Conservation (phyloP, 1,140 invertebrate genomes). For the Pseudomyrmex dendroicus region DNA sequence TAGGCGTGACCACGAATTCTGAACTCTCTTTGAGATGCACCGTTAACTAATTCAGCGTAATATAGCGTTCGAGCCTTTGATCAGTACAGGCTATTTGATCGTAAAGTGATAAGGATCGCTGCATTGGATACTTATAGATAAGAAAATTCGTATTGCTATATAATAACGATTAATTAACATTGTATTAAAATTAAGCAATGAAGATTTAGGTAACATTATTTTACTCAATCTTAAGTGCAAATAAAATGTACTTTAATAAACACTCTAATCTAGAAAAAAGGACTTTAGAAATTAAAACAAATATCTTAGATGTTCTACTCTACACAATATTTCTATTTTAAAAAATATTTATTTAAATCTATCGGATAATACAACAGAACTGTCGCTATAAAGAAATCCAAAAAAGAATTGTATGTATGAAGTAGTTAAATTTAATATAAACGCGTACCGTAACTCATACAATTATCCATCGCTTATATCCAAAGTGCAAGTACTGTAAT, state of each 20-base stretch:
- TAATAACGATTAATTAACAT: constrained; percentile 2
- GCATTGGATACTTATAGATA: constrained; percentile 1
- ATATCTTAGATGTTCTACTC: not conserved
- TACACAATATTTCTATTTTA: not conserved
- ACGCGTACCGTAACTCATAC: not conserved
- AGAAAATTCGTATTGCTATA: not conserved
- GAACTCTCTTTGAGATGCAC: constrained; percentile 51
- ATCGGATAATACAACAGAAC: not conserved
- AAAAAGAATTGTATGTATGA: not conserved
- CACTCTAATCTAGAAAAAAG: not conserved
- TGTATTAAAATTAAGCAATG: not conserved
- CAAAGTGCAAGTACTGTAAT: not conserved
- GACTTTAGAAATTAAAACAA: not conserved
- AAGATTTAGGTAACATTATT: not conserved
- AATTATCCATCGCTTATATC: not conserved
- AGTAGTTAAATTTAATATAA: not conserved
- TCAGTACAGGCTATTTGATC: constrained; percentile 56
- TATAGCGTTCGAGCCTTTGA: constrained; percentile 56
- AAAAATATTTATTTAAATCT: too few relatives aligned
- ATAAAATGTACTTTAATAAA: not conserved
- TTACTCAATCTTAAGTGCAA: not conserved
- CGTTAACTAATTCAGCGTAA: constrained; percentile 60
- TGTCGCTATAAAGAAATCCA: not conserved
- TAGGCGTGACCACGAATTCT: constrained; percentile 57
- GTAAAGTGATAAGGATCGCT: constrained; percentile 53